Percentiles rank a stretch among this genome's conserved stretches.
phyloP scores from a whole-genome alignment of 2,113 vertebrate species.

The Sphyrna mokarran region DNA sequence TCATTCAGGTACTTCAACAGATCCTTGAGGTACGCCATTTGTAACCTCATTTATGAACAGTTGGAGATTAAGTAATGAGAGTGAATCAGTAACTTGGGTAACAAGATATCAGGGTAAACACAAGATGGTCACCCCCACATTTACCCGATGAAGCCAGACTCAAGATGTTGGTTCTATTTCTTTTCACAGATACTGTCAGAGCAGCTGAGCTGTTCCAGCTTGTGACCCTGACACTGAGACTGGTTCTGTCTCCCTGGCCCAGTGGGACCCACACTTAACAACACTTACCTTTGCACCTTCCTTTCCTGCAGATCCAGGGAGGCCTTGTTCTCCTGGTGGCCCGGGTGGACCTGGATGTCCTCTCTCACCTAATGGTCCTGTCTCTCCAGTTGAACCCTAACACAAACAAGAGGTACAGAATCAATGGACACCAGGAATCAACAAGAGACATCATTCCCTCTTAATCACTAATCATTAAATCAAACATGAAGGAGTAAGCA shows the following conservation, averaged over 20 bases:
- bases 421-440: neutral
- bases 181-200: too few species aligned
- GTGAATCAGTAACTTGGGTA: neutral
- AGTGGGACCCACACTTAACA: neutral
- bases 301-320: slow-evolving; percentile 75
- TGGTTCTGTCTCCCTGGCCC: too few species aligned
- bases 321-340: slow-evolving; percentile 80
- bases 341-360: slow-evolving; percentile 83
- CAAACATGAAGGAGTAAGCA: neutral
- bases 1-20: too few species aligned
- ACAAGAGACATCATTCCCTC: neutral
- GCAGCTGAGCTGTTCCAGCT: too few species aligned
- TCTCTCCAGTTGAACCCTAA: slow-evolving; percentile 57
- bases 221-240: too few species aligned
- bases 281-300: slow-evolving; percentile 78
- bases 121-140: neutral
- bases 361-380: slow-evolving; percentile 74
- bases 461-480: neutral
- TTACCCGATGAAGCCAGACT: too few species aligned
- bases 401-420: neutral
- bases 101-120: neutral
- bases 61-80: neutral
- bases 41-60: neutral
- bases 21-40: too few species aligned
- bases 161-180: too few species aligned